These are phyloP conservation scores for Drosophila bunnanda DNA, from an alignment of 2,888 invertebrate species.

Conservation along the genomic window DNA sequence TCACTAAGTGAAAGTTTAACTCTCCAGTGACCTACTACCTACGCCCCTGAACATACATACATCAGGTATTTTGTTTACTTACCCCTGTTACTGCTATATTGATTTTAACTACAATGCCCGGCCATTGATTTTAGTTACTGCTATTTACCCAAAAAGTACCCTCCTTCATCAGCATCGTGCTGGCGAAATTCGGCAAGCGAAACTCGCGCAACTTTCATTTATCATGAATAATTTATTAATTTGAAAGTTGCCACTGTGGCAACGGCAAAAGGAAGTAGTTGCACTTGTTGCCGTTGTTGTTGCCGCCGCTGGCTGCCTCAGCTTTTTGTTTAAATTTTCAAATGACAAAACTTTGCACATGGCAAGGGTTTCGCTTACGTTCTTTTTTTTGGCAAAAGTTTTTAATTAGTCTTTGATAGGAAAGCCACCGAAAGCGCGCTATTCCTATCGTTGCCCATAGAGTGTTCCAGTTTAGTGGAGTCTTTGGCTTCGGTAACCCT, in stretches of 20 bases:
- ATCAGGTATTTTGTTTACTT: conserved; percentile 2
- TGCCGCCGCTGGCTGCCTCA: conserved; percentile 47
- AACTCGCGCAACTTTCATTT: conserved; percentile 47
- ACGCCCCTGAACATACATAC: not conserved
- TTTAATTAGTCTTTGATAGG: conserved; percentile 80
- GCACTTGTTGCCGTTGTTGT: conserved; percentile 36
- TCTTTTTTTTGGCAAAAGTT: conserved; percentile 70
- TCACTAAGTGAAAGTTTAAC: not conserved
- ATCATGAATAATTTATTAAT: conserved; percentile 61
- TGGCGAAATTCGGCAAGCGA: conserved; percentile 3
- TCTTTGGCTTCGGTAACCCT: conserved; percentile 12
- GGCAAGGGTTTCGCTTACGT: conserved; percentile 22
- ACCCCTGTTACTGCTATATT: conserved; percentile 20
- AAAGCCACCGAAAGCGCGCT: conserved; percentile 66
- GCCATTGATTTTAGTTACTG: conserved; percentile 31
- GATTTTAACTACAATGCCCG: conserved; percentile 35
- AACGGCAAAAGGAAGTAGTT: conserved; percentile 16
- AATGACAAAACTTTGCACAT: conserved; percentile 75
- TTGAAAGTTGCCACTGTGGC: conserved; percentile 50
- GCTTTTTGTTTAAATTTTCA: conserved; percentile 72
- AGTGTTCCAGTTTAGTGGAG: conserved; percentile 48
- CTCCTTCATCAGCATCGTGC: not conserved
- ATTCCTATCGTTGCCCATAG: conserved; percentile 17
- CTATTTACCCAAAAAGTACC: conserved; percentile 14
- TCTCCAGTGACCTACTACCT: not conserved